Evolutionary conservation across 2,888 invertebrate species (phyloP), one percentile per base, ranked within the genome.

Genomic region (Meliscaeva auricollis): DNA sequence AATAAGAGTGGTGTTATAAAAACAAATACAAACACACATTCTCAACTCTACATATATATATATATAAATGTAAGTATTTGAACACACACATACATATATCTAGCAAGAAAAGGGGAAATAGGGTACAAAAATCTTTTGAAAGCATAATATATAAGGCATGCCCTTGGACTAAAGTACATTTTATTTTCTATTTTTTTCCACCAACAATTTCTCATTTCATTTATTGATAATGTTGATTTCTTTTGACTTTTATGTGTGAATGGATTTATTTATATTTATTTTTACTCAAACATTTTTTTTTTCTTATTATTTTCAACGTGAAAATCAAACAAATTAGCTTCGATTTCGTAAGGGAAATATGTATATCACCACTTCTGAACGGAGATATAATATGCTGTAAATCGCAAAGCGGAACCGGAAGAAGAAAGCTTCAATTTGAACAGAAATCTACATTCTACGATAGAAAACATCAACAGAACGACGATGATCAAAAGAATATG

Each of bases 1-100:
- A 78, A 82, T 62, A 74, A 60, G 32, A 66, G 41, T 54, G 50
- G 68, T 74, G 69, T 69, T 56, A 74, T 50, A 66, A 48, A 66
- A 75, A 69, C 64, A 69, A 78, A 69, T 50, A 70, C 54, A 62
- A 78, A 22, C 38, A 48, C 46, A 41, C 72, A 52, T 30, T 30
- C n/a, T 58, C 48, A 22, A 70, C 60, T 7, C 20, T 17, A 32
- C 3, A 44, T 44, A 4, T 30, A 54, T 9, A 2, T 6, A 22
- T 0, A 30, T 26, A 30, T 22, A 50, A 8, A 22, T 4, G n/a
- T 20, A 11, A 9, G 8, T 2, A 11, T 11, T 1, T 13, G 1
- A 38, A 58, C 13, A 58, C 20, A 54, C 0, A 11, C 2, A 38
- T 1, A 38, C 9, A 38, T 56, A 11, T 35, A 32, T 35, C 48